A percentile compares a stretch with the other conserved stretches of the same genome.
Conservation (phyloP, 2,797 vertebrate species). For the Chelonia mydas region DNA sequence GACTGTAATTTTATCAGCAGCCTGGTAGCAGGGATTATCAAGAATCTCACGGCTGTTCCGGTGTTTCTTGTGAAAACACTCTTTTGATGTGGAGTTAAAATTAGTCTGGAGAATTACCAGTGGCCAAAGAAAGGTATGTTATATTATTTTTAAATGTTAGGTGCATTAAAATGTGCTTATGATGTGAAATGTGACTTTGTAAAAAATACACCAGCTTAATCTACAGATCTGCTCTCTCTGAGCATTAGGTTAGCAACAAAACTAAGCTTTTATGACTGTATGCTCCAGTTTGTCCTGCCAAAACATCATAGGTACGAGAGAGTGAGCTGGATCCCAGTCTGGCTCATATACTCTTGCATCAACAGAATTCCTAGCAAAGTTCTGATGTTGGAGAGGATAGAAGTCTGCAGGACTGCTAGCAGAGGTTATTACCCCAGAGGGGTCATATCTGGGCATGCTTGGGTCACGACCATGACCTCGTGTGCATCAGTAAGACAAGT, state of each 20-base stretch:
- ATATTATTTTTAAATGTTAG: neutral
- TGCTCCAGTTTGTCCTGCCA: neutral
- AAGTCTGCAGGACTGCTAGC: neutral
- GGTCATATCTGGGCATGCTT: neutral
- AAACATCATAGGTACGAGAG: neutral
- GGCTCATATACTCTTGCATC: neutral
- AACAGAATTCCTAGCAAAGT: neutral
- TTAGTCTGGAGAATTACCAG: neutral
- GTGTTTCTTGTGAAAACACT: neutral
- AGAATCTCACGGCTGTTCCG: neutral
- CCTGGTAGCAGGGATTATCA: neutral
- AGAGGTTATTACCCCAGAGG: neutral
- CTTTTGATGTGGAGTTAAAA: neutral
- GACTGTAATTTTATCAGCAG: neutral
- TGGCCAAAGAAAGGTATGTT: neutral
- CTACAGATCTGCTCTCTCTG: neutral
- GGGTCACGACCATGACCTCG: neutral
- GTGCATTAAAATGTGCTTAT: neutral
- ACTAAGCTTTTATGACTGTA: neutral
- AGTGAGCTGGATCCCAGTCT: conserved; percentile 3
- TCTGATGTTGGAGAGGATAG: neutral
- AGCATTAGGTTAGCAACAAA: neutral
- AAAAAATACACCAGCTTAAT: conserved; percentile 2
- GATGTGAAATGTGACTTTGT: neutral
- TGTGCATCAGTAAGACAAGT: neutral